phyloP scores from a whole-genome alignment of 2,888 invertebrate species.

The Xestobium rufovillosum region DNA sequence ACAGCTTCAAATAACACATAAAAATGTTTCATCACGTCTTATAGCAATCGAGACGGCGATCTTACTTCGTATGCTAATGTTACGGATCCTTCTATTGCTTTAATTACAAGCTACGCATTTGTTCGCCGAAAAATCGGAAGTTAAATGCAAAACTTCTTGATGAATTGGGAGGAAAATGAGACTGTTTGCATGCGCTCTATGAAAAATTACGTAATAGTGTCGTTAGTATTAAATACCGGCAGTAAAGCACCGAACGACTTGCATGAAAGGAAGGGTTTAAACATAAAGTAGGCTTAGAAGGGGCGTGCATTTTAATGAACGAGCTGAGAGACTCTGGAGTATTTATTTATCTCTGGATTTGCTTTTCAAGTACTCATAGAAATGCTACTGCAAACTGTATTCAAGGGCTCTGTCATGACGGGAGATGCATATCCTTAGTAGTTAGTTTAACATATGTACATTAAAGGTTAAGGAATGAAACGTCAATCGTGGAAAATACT shows the following conservation, averaged over 20 bases:
- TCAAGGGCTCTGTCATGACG: no score
- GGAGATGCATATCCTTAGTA: no score
- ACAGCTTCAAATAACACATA: slow-evolving; percentile 32
- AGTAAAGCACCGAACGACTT: slow-evolving; percentile 8
- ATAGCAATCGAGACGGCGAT: neutral
- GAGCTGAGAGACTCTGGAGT: slow-evolving; percentile 16
- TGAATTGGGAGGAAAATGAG: slow-evolving; percentile 6
- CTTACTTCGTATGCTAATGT: neutral
- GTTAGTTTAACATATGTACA: no score
- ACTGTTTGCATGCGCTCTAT: neutral
- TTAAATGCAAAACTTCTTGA: slow-evolving; percentile 12
- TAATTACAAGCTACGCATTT: neutral
- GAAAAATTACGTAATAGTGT: slow-evolving; percentile 14
- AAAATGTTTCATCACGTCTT: slow-evolving; percentile 34
- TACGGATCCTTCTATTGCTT: neutral
- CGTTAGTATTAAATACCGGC: slow-evolving; percentile 12
- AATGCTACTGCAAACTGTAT: no score
- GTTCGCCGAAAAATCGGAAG: slow-evolving; percentile 11
- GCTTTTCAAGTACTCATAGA: no score
- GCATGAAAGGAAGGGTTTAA: slow-evolving; percentile 12
- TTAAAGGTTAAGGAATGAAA: no score
- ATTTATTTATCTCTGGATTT: slow-evolving; percentile 22
- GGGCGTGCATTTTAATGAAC: slow-evolving; percentile 22
- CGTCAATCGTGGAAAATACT: no score
- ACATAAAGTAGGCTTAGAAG: slow-evolving; percentile 15